These are phyloP conservation scores for Apamea sordens DNA, from an alignment of 2,888 invertebrate species.

Conservation along the genomic window DNA sequence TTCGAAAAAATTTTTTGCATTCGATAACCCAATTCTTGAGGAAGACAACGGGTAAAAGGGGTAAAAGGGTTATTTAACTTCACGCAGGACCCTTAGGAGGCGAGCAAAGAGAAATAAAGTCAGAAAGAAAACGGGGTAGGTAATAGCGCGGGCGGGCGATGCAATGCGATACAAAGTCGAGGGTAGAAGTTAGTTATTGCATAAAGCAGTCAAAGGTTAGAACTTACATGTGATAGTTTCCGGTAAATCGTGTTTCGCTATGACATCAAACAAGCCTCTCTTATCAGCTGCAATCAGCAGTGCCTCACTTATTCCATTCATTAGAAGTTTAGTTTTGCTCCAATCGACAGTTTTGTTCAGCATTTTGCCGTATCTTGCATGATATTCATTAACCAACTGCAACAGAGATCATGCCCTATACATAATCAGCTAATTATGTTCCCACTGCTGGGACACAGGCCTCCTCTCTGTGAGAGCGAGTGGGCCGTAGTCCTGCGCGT, in stretches of 20 bases:
- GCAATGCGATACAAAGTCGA: no score
- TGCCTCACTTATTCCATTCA: constrained; percentile 69
- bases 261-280: constrained; percentile 75
- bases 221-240: constrained; percentile 66
- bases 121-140: no score
- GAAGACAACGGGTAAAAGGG: no score
- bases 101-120: no score
- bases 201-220: neutral
- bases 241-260: constrained; percentile 69
- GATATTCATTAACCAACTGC: constrained; percentile 75
- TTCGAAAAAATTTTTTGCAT: no score
- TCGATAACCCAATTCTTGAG: no score
- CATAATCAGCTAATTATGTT: neutral
- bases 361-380: constrained; percentile 63
- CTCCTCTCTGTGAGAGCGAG: no score
- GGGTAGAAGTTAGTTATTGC: neutral
- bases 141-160: no score
- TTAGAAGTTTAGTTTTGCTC: constrained; percentile 77
- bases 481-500: neutral
- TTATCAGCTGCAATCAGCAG: constrained; percentile 78
- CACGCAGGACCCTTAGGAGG: no score
- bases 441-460: neutral
- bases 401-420: constrained; percentile 7
- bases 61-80: no score
- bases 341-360: constrained; percentile 75